phyloP scores from a whole-genome alignment of 2,888 invertebrate species.

The Lepidocyrtinus sp. region DNA sequence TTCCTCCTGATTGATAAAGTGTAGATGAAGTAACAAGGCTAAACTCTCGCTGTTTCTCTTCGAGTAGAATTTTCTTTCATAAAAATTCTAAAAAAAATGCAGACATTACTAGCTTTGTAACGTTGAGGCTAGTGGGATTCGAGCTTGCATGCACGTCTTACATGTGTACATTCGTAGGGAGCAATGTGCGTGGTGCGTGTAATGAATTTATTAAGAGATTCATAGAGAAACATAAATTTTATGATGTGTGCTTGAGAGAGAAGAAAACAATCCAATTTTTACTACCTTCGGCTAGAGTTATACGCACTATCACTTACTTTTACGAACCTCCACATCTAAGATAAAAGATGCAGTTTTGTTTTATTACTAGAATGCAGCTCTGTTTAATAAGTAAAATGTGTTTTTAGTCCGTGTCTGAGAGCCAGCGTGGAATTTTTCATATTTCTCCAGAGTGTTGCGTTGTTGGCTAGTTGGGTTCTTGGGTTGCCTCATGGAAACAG shows the following conservation, averaged over 20 bases:
- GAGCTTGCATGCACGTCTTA: constrained; percentile 1
- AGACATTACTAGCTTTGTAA: no score
- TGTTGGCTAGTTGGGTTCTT: no score
- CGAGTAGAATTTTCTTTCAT: no score
- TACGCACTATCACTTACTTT: no score
- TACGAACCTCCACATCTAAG: no score
- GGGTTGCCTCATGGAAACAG: neutral
- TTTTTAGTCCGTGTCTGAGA: neutral
- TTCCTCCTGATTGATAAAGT: no score
- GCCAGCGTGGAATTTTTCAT: constrained; percentile 2
- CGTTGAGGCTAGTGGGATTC: no score
- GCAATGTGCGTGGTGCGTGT: constrained; percentile 46
- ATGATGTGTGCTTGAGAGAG: constrained; percentile 25
- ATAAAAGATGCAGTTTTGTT: neutral
- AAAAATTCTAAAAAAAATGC: neutral
- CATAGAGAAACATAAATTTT: constrained; percentile 52
- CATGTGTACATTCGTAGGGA: neutral
- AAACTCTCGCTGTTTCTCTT: no score
- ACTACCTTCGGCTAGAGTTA: no score
- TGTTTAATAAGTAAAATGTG: neutral
- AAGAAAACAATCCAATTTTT: constrained; percentile 48
- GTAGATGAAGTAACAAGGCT: no score
- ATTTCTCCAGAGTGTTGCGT: no score
- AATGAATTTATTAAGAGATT: constrained; percentile 57
- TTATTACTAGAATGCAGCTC: neutral